Evolutionary conservation across 2,797 vertebrate genomes (phyloP), one percentile per base, ranked within the genome.

Genomic region (Helicolenus hilgendorfi): DNA sequence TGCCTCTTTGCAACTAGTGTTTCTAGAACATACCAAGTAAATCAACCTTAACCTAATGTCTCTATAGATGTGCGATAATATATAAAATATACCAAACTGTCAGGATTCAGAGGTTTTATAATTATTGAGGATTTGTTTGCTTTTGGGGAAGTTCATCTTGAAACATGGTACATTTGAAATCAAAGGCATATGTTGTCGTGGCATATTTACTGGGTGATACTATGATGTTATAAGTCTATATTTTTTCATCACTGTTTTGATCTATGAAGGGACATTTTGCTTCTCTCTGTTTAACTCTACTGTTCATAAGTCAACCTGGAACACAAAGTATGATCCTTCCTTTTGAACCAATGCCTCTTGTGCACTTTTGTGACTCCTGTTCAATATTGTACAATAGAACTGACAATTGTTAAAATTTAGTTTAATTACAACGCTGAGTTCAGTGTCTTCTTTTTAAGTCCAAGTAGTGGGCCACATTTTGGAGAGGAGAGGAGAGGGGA

Each of bases 401-500:
- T 96, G 96, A 97, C 96, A 97, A 96, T 92, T 98, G 97, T 98
- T 98, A 96, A 98, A 98, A 98, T 98, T 97, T 97, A 98, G 97
- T 98, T 98, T 97, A 93, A 96, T 91, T 96, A 96, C 80, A 93
- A 91, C 4, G 14, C 70, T 56, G 82, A 79, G 72, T 89, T 22
- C 41, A 6, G 65, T 92, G 91, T 96, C 79, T 75, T 94, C 87
- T 80, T 85, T 87, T 22, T 11, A 31, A 31, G 20, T n/a, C 63
- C 4, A 27, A 79, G 4, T 22, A 5, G 13, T 69, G 35, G 10
- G 45, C 14, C 14, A 38, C 41, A 41, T 72, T 65, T 77, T 78
- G 35, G n/a, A 27, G 41, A 22, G 18, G n/a, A 27, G 41, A 22
- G 18, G 26, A 68, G 24, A 65, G 20, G 22, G 24, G 53, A 65